These are phyloP conservation scores for Guaruba guarouba DNA, from an alignment of 2,113 vertebrate genomes.

Conservation along the genomic window DNA sequence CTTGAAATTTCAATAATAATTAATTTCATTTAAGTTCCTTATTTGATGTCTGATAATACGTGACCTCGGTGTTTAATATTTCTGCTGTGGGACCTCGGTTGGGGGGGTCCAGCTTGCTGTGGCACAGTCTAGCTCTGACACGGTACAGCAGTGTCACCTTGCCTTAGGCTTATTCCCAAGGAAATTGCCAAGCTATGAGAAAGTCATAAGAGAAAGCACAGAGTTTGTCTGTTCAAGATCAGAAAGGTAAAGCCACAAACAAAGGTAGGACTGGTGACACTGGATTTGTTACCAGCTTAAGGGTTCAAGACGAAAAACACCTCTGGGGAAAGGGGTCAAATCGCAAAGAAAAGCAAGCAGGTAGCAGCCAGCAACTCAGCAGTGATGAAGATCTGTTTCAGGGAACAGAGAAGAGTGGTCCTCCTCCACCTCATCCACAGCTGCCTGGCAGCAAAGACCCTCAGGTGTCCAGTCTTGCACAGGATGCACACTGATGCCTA, in stretches of 20 bases:
- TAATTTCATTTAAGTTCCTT: neutral
- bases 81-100: neutral
- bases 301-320: neutral
- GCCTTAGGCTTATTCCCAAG: neutral
- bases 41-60: neutral
- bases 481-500: accelerated
- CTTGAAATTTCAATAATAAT: neutral
- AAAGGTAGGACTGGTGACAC: neutral
- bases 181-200: neutral
- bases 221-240: accelerated
- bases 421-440: neutral
- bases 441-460: neutral
- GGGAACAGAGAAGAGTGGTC: neutral
- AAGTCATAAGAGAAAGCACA: neutral
- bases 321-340: neutral
- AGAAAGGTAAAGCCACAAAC: neutral
- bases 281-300: neutral
- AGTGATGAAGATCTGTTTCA: neutral
- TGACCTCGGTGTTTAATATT: neutral
- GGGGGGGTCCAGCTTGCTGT: neutral
- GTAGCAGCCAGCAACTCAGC: neutral
- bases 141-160: neutral
- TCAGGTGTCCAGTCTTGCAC: neutral
- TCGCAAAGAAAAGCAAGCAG: neutral
- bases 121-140: neutral